Percentiles rank a stretch among this genome's conserved stretches.
These are phyloP conservation scores for Melanostoma scalare DNA, from an alignment of 2,888 invertebrate species.

Conservation along the genomic window DNA sequence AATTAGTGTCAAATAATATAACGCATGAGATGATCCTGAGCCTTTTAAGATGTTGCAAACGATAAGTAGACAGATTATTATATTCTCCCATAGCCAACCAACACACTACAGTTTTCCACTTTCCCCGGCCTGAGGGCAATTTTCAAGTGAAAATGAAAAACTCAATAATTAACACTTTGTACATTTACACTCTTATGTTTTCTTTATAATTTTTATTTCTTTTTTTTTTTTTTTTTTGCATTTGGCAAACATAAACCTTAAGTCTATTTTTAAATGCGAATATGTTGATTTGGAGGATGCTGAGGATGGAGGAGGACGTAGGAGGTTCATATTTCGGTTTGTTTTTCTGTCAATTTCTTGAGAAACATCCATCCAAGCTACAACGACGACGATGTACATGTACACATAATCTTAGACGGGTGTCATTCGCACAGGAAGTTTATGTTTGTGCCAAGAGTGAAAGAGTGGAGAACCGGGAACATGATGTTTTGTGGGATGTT, in stretches of 20 bases:
- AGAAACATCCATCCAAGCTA: conserved; percentile 19
- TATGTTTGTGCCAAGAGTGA: conserved; percentile 63
- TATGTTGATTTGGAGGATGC: background rate
- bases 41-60: conserved; percentile 66
- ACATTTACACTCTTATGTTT: conserved; percentile 22
- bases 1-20: conserved; percentile 73
- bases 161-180: conserved; percentile 71
- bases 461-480: conserved; percentile 24
- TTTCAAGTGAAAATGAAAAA: conserved; percentile 63
- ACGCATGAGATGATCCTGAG: conserved; percentile 70
- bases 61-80: conserved; percentile 59
- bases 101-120: background rate
- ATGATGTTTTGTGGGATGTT: conserved; percentile 53
- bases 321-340: conserved; percentile 7
- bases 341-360: conserved; percentile 31
- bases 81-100: conserved; percentile 14
- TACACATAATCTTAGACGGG: conserved; percentile 14
- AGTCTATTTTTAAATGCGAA: conserved; percentile 27
- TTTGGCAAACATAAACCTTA: conserved; percentile 3
- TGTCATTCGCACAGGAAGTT: conserved; percentile 72
- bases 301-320: background rate
- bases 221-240: conserved; percentile 18
- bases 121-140: background rate
- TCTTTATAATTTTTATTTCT: too few relatives aligned
- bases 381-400: conserved; percentile 24